Percentiles rank a stretch among this genome's conserved stretches.
Conservation (phyloP, 2,888 invertebrate genomes). For the Poecilus cupreus region DNA sequence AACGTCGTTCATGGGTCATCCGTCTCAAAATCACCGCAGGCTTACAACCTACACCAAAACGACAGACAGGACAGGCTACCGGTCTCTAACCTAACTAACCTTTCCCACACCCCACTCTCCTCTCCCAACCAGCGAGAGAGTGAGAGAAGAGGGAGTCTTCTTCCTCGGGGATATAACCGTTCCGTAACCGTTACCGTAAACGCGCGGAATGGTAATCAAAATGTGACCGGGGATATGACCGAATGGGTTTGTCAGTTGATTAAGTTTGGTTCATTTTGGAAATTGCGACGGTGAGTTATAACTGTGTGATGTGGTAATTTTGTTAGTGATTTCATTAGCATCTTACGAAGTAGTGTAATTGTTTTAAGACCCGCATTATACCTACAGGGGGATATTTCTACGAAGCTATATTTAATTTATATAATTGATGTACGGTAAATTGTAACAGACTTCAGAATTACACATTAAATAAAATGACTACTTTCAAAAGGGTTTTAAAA, state of each 20-base stretch:
- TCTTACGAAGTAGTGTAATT: not conserved
- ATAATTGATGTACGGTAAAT: not conserved
- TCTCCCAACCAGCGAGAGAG: not conserved
- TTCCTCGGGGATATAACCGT: not conserved
- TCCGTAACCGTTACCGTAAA: not conserved
- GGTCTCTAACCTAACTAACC: not conserved
- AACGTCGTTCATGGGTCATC: not conserved
- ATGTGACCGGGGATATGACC: slow-evolving; percentile 31
- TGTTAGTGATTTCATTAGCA: slow-evolving; percentile 22
- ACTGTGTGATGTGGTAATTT: slow-evolving; percentile 11
- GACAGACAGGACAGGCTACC: not conserved
- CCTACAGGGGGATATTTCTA: not conserved
- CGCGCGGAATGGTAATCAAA: not conserved
- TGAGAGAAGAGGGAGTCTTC: not conserved
- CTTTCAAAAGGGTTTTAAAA: too few species aligned
- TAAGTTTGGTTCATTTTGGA: slow-evolving; percentile 17
- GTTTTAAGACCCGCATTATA: not conserved
- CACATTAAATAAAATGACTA: too few species aligned
- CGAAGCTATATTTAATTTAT: not conserved
- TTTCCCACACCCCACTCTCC: not conserved
- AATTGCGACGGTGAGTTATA: not conserved
- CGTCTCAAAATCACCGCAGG: slow-evolving; percentile 3
- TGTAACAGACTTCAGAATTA: too few species aligned
- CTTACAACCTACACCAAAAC: not conserved
- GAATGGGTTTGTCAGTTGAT: not conserved